A percentile compares a stretch with the other conserved stretches of the same genome.
These are phyloP conservation scores for Decapterus maruadsi DNA, from an alignment of 2,797 vertebrate species.

Conservation along the genomic window DNA sequence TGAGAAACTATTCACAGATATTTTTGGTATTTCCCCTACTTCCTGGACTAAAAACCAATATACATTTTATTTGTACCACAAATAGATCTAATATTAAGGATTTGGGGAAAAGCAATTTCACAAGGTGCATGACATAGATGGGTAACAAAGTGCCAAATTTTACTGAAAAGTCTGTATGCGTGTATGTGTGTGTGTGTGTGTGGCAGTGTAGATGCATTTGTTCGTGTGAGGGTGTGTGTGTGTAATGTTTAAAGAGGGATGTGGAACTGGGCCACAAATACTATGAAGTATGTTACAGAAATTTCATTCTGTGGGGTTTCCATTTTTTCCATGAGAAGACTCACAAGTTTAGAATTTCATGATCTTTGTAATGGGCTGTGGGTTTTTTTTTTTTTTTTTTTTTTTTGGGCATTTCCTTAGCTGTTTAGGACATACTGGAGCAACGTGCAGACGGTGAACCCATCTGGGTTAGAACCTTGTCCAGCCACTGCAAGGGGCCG, in stretches of 20 bases:
- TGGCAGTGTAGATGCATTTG: conserved; percentile 46
- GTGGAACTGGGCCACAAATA: conserved; percentile 89
- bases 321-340: conserved; percentile 67
- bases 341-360: conserved; percentile 73
- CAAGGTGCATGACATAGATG: conserved; percentile 96
- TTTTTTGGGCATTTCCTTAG: conserved; percentile 47
- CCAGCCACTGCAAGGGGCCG: conserved; percentile 97
- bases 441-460: conserved; percentile 98
- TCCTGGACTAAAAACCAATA: conserved; percentile 88
- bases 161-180: conserved; percentile 84
- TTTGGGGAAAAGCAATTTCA: conserved; percentile 92
- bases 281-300: conserved; percentile 87
- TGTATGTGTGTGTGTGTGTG: conserved; percentile 70
- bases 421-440: conserved; percentile 98
- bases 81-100: conserved; percentile 90
- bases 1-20: conserved; percentile 82
- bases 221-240: conserved; percentile 30
- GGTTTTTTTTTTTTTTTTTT: conserved; percentile 34
- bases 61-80: conserved; percentile 90
- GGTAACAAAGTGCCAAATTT: conserved; percentile 97
- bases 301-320: conserved; percentile 84
- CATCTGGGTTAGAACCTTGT: conserved; percentile 99
- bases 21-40: conserved; percentile 84
- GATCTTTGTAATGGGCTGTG: conserved; percentile 74
- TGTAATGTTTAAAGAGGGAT: conserved; percentile 66